These are phyloP conservation scores for Gymnoscelis rufifasciata DNA, from an alignment of 2,888 invertebrate genomes.

Conservation along the genomic window DNA sequence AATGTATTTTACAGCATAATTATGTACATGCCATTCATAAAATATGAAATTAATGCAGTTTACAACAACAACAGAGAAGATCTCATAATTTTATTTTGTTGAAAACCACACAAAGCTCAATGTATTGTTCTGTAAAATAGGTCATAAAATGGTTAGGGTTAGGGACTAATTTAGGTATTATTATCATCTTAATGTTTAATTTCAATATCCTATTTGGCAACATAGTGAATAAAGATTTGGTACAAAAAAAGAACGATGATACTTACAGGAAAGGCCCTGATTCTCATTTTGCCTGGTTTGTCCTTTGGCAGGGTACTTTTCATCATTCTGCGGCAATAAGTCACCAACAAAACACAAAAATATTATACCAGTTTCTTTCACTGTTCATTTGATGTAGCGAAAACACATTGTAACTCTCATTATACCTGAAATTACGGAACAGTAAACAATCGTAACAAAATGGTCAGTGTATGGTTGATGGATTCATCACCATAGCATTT, in stretches of 20 bases:
- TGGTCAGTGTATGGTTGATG: constrained; percentile 15
- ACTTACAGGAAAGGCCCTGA: constrained; percentile 98
- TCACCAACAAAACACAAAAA: constrained; percentile 55
- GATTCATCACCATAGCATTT: constrained; percentile 19
- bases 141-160: too few relatives aligned
- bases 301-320: constrained; percentile 90
- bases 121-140: background rate
- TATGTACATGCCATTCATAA: too few relatives aligned
- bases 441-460: constrained; percentile 34
- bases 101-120: too few relatives aligned
- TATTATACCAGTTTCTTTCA: constrained; percentile 42
- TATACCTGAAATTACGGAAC: constrained; percentile 58
- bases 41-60: too few relatives aligned
- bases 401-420: constrained; percentile 67
- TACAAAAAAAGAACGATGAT: too few relatives aligned
- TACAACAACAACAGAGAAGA: too few relatives aligned
- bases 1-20: too few relatives aligned
- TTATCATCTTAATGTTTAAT: too few relatives aligned
- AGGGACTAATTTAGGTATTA: too few relatives aligned
- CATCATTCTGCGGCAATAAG: constrained; percentile 76
- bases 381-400: constrained; percentile 64
- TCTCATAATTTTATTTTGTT: too few relatives aligned
- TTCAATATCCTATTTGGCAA: background rate
- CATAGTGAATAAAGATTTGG: background rate
- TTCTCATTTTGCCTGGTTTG: constrained; percentile 96